A percentile compares a stretch with the other conserved stretches of the same genome.
These are phyloP conservation scores for Fistularia tabacaria DNA, from an alignment of 2,797 vertebrate genomes.

Conservation along the genomic window DNA sequence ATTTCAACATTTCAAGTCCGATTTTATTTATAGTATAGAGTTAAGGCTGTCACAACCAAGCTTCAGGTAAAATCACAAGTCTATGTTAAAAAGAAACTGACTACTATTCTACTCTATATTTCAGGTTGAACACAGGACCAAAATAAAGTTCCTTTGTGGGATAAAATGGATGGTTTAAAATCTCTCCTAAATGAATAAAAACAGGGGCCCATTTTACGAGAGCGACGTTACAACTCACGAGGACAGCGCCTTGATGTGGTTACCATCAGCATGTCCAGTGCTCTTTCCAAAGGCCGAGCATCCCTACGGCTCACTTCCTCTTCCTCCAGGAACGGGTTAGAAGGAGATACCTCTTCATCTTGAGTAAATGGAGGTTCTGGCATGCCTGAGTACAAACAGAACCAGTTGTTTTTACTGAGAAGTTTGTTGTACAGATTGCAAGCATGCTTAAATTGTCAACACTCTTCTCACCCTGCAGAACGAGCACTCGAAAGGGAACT, in stretches of 20 bases:
- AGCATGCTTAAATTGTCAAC: not conserved
- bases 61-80: no score
- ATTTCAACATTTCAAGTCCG: no score
- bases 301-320: constrained; percentile 89
- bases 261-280: constrained; percentile 91
- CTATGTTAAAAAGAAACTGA: no score
- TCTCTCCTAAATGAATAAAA: not conserved
- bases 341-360: constrained; percentile 91
- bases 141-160: no score
- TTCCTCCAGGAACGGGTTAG: constrained; percentile 95
- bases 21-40: no score
- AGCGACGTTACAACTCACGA: constrained; percentile 72
- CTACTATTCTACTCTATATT: no score
- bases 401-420: not conserved
- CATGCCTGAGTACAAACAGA: constrained; percentile 70
- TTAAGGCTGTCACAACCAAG: no score
- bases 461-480: constrained; percentile 84
- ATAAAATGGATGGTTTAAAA: no score
- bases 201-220: not conserved
- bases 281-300: constrained; percentile 83
- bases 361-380: constrained; percentile 87
- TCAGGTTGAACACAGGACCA: no score
- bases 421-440: not conserved
- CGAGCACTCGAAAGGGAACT: constrained; percentile 92
- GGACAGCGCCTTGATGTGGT: constrained; percentile 89